These are phyloP conservation scores for Lepidonotus clava DNA, from an alignment of 2,888 invertebrate genomes.

Conservation along the genomic window DNA sequence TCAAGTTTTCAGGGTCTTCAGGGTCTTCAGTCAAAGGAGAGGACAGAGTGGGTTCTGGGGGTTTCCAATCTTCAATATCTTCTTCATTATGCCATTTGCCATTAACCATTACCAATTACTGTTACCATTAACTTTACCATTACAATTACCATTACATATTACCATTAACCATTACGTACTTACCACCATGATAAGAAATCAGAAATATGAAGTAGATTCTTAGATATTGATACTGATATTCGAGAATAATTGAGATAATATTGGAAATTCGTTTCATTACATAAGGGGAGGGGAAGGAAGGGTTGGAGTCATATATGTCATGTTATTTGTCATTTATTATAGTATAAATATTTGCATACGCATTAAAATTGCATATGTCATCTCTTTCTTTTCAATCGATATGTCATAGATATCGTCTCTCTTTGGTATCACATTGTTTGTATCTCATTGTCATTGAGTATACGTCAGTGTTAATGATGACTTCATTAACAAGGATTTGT, in stretches of 20 bases:
- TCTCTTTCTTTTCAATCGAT: conserved; percentile 6
- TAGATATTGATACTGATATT: not conserved
- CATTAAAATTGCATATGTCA: not conserved
- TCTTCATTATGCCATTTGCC: conserved; percentile 32
- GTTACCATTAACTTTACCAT: conserved; percentile 3
- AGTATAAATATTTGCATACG: conserved; percentile 42
- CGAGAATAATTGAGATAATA: not conserved
- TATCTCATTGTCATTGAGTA: conserved; percentile 34
- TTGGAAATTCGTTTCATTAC: not conserved
- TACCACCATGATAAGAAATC: too few species aligned
- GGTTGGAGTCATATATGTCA: not conserved
- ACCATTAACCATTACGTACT: not conserved
- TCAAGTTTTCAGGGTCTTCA: not conserved
- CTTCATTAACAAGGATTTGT: not conserved
- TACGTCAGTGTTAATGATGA: conserved; percentile 35
- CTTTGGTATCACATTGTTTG: too few species aligned
- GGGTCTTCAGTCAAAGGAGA: conserved; percentile 36
- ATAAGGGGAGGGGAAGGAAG: conserved; percentile 1
- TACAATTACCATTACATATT: not conserved
- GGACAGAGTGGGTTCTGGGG: conserved; percentile 21
- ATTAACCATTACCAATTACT: too few species aligned
- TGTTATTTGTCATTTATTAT: not conserved
- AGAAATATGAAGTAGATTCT: too few species aligned
- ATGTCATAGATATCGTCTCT: conserved; percentile 3
- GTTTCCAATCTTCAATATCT: conserved; percentile 22